Percentiles rank a stretch among this genome's conserved stretches.
Evolutionary conservation across 2,888 invertebrate species (phyloP).

Genomic region (Leptothorax acervorum): DNA sequence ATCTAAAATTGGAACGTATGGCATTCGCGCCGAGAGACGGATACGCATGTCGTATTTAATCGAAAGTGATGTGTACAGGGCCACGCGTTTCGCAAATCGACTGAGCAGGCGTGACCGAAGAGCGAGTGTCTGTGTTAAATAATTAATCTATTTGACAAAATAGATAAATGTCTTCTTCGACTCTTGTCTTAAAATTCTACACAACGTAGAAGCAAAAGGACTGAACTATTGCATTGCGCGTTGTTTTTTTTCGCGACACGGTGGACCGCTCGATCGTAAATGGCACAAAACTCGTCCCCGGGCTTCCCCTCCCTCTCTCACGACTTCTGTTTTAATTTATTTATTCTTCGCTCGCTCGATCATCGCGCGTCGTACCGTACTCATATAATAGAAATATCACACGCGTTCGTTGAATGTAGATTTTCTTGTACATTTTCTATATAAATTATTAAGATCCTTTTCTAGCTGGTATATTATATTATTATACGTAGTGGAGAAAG

Average conservation of each 20-base stretch:
- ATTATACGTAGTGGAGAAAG: conserved; percentile 55
- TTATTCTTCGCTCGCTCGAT: conserved; percentile 75
- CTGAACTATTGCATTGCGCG: conserved; percentile 6
- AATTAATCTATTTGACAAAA: not conserved
- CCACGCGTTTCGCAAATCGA: conserved; percentile 12
- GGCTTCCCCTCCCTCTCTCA: conserved; percentile 65
- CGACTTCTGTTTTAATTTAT: conserved; percentile 73
- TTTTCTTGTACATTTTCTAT: conserved; percentile 85
- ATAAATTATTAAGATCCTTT: conserved; percentile 78
- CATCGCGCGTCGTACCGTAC: conserved; percentile 75
- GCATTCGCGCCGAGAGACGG: conserved; percentile 17
- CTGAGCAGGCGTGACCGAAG: not conserved
- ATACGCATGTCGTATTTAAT: conserved; percentile 42
- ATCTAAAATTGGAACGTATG: conserved; percentile 54
- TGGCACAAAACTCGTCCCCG: conserved; percentile 51
- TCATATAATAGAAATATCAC: conserved; percentile 79
- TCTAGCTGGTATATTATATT: conserved; percentile 76
- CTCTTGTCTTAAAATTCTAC: not conserved
- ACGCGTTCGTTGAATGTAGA: conserved; percentile 83
- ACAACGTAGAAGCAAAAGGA: not conserved
- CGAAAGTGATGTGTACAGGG: conserved; percentile 33
- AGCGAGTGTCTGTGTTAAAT: not conserved
- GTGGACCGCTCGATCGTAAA: conserved; percentile 56
- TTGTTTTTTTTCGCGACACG: not conserved
- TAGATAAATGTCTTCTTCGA: not conserved